phyloP scores from a whole-genome alignment of 2,113 vertebrate species.

The Erythrolamprus reginae region DNA sequence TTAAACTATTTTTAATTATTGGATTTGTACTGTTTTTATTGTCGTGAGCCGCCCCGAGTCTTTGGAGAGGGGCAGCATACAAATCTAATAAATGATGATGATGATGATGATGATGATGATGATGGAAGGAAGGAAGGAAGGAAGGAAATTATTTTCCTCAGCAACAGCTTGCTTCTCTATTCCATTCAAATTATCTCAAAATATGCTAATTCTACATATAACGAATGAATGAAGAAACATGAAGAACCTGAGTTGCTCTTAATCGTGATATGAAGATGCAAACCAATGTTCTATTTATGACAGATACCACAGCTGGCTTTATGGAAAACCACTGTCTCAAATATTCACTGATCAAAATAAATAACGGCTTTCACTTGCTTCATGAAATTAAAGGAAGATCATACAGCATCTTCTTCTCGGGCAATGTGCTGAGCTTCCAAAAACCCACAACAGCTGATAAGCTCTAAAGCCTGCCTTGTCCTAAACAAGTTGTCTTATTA shows the following conservation, averaged over 20 bases:
- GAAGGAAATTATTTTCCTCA: neutral
- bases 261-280: neutral
- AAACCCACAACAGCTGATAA: neutral
- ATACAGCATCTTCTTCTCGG: neutral
- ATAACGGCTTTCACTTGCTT: neutral
- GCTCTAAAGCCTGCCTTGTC: neutral
- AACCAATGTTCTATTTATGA: rapidly evolving
- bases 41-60: no score
- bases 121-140: neutral
- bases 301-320: neutral
- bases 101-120: no score
- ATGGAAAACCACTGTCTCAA: neutral
- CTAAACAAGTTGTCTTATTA: neutral
- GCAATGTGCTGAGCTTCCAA: neutral
- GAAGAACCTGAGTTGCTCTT: neutral
- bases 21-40: no score
- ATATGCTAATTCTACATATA: neutral
- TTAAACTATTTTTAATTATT: no score
- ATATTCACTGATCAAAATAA: conserved; percentile 7
- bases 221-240: neutral
- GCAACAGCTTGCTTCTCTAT: neutral
- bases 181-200: neutral
- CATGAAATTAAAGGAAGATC: neutral
- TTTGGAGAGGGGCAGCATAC: no score
- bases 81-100: no score